Evolutionary conservation across 2,888 invertebrate species (phyloP).

Genomic region (Sipha maydis): DNA sequence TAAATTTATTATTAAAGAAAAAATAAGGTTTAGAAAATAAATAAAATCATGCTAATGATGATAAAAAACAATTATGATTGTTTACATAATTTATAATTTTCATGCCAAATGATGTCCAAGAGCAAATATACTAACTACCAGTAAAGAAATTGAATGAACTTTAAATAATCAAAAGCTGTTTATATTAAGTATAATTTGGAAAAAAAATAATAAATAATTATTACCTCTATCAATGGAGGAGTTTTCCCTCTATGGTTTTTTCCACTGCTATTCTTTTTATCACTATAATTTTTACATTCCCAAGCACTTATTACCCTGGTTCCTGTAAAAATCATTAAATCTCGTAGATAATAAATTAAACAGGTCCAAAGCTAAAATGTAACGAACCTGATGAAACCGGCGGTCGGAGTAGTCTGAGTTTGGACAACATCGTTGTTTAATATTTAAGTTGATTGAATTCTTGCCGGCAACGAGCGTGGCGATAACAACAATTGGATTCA

Average conservation of each 20-base stretch:
- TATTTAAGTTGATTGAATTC: neutral
- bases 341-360: neutral
- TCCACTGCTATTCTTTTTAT: slow-evolving; percentile 41
- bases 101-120: slow-evolving; percentile 17
- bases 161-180: neutral
- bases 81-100: neutral
- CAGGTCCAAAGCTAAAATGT: neutral
- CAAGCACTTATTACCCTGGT: slow-evolving; percentile 19
- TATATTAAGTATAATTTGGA: neutral
- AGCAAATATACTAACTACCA: neutral
- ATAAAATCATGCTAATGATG: neutral
- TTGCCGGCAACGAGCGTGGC: neutral
- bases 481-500: neutral
- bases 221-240: slow-evolving; percentile 56
- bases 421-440: slow-evolving; percentile 42
- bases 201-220: neutral
- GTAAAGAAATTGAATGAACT: neutral
- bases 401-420: slow-evolving; percentile 37
- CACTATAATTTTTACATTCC: slow-evolving; percentile 40
- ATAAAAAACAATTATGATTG: neutral
- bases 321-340: neutral
- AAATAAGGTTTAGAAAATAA: neutral
- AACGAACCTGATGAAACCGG: slow-evolving; percentile 41
- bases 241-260: slow-evolving; percentile 37
- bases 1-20: too few species aligned